Evolutionary conservation across 2,797 vertebrate species (phyloP), one percentile per base, ranked within the genome.

Genomic region (Poecilia wingei): DNA sequence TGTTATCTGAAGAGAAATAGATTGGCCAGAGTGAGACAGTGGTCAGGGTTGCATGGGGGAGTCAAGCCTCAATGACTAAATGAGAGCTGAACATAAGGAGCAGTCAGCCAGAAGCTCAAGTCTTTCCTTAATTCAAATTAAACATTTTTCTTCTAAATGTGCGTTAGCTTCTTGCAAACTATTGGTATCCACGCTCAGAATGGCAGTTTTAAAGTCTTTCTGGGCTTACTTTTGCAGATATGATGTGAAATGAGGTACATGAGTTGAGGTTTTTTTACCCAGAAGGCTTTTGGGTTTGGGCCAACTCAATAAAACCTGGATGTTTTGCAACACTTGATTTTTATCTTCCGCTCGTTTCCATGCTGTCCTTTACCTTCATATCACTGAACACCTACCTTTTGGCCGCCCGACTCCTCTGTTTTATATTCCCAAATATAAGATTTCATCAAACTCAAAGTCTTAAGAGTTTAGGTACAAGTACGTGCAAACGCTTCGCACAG

Each of bases 381-480:
- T 4, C 3, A 66, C 39, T 45, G 1, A 68, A n/a, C 33, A 6
- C 39, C 25, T 33, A 18, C 25, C 49, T 71, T 18, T 57, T 22
- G 72, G n/a, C 39, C 28, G 18, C 31, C 55, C 45, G 80, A 55
- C 55, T 25, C 7, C 69, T 75, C 13, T 59, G 18, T 51, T 83
- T 76, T 74, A 46, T 49, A 25, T 36, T 31, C 61, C 36, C 51
- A 31, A 53, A 16, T 55, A 8, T 74, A 74, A 72, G 18, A 81
- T 89, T 25, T 75, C 18, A 41, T 41, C 25, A 31, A 82, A 76
- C 53, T 74, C 13, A 4, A 43, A 59, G 64, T 84, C 75, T 25
- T 22, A 41, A 79, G 18, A 33, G 47, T 41, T 36, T 43, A 31
- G 69, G 74, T 80, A 86, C 80, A 78, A 59, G 80, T 57, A 76